A percentile compares a stretch with the other conserved stretches of the same genome.
Conservation (phyloP, 2,113 vertebrate species). For the Cardinalis cardinalis region DNA sequence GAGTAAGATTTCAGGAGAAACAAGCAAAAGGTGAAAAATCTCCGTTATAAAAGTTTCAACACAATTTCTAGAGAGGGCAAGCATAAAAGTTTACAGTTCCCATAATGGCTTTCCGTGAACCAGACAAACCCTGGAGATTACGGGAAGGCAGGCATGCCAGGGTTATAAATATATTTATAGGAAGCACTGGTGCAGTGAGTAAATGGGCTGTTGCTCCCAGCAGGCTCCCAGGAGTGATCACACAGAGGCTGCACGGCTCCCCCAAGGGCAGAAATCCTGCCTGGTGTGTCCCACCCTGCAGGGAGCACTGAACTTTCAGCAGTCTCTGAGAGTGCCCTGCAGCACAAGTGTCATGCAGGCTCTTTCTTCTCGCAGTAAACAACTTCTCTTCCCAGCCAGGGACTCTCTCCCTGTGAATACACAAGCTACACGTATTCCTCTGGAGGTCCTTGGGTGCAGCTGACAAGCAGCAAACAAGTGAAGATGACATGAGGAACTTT, state of each 20-base stretch:
- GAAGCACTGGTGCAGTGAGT: slow-evolving; percentile 34
- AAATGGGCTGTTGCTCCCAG: slow-evolving; percentile 28
- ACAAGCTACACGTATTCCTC: not conserved
- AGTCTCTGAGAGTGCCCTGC: not conserved
- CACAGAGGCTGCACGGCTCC: not conserved
- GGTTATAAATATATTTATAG: slow-evolving; percentile 63
- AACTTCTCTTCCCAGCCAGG: not conserved
- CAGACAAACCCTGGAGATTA: slow-evolving; percentile 23
- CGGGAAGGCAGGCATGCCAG: slow-evolving; percentile 2
- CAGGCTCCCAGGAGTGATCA: not conserved
- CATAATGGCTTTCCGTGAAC: slow-evolving; percentile 48
- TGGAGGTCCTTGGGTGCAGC: not conserved
- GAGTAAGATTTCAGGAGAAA: slow-evolving; percentile 37
- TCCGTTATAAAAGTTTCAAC: slow-evolving; percentile 51
- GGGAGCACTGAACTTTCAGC: not conserved
- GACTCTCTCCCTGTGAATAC: not conserved
- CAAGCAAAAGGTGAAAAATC: slow-evolving; percentile 30
- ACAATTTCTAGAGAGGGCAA: slow-evolving; percentile 36
- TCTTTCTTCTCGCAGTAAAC: not conserved
- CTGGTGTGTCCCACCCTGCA: not conserved
- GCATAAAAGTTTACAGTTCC: slow-evolving; percentile 54
- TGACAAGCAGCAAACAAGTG: not conserved
- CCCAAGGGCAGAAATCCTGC: slow-evolving; percentile 4
- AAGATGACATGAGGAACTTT: not conserved
- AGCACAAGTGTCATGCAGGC: not conserved